These are phyloP conservation scores for Macquaria ambigua DNA, from an alignment of 2,113 vertebrate species.

Conservation along the genomic window DNA sequence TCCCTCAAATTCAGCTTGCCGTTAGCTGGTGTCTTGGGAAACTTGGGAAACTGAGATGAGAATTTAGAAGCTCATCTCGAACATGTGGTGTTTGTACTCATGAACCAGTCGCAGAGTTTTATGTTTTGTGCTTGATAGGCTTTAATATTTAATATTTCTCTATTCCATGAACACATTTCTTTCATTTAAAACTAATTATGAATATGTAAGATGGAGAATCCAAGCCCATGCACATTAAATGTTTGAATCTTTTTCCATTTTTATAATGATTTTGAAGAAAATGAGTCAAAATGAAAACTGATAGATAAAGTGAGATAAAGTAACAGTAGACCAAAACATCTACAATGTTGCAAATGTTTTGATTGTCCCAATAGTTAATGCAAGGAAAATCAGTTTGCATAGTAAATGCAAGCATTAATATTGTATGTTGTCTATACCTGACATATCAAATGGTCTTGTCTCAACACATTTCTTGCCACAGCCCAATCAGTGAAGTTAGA, in stretches of 20 bases:
- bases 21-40: background rate
- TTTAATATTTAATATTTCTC: too few species aligned
- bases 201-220: too few species aligned
- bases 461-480: background rate
- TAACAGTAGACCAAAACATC: background rate
- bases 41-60: background rate
- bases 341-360: background rate
- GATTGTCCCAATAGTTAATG: background rate
- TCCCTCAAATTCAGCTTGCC: background rate
- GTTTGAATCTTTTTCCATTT: background rate
- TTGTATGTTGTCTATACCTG: too few species aligned
- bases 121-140: background rate
- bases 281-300: too few species aligned
- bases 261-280: background rate
- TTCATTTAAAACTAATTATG: background rate
- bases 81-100: background rate
- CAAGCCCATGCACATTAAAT: background rate
- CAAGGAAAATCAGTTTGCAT: background rate
- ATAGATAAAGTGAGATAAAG: too few species aligned
- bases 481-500: background rate
- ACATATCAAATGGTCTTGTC: too few species aligned
- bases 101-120: background rate
- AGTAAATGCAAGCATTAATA: background rate
- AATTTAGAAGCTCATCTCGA: background rate
- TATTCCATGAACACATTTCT: too few species aligned